A percentile compares a stretch with the other conserved stretches of the same genome.
phyloP scores from a whole-genome alignment of 2,888 invertebrate genomes.

The Lymantria dispar region DNA sequence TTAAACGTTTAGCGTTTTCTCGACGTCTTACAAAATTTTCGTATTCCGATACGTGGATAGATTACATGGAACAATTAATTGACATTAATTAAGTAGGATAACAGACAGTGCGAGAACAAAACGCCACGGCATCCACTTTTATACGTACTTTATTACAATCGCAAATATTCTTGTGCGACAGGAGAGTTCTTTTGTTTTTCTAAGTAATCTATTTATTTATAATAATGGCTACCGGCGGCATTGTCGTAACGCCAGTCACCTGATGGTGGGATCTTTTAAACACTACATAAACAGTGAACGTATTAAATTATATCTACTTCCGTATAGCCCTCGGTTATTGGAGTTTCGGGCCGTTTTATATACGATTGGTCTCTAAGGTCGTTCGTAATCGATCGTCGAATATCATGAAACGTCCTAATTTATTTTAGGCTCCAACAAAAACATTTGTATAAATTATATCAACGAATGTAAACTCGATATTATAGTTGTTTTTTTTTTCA shows the following conservation, averaged over 20 bases:
- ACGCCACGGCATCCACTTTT: conserved; percentile 79
- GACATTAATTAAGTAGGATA: conserved; percentile 59
- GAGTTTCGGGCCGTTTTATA: conserved; percentile 22
- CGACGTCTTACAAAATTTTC: background rate
- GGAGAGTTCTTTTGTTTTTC: conserved; percentile 49
- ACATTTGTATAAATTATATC: conserved; percentile 11
- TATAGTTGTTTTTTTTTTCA: background rate
- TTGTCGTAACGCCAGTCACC: conserved; percentile 40
- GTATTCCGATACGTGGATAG: conserved; percentile 14
- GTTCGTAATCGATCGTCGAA: conserved; percentile 10
- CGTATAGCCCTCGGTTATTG: conserved; percentile 28
- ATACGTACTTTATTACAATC: conserved; percentile 69
- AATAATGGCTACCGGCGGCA: conserved; percentile 50
- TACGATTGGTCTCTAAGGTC: conserved; percentile 11
- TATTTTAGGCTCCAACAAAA: conserved; percentile 13
- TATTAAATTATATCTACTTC: conserved; percentile 49
- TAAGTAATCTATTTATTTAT: conserved; percentile 49
- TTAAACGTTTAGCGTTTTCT: background rate
- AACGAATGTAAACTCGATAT: conserved; percentile 13
- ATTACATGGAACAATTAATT: conserved; percentile 58
- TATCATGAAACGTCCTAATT: conserved; percentile 11
- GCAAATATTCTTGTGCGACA: conserved; percentile 51
- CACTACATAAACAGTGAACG: conserved; percentile 49
- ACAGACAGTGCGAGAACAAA: conserved; percentile 65
- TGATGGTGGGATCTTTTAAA: conserved; percentile 71